phyloP scores from a whole-genome alignment of 2,888 invertebrate species.

The Pollenia amentaria region DNA sequence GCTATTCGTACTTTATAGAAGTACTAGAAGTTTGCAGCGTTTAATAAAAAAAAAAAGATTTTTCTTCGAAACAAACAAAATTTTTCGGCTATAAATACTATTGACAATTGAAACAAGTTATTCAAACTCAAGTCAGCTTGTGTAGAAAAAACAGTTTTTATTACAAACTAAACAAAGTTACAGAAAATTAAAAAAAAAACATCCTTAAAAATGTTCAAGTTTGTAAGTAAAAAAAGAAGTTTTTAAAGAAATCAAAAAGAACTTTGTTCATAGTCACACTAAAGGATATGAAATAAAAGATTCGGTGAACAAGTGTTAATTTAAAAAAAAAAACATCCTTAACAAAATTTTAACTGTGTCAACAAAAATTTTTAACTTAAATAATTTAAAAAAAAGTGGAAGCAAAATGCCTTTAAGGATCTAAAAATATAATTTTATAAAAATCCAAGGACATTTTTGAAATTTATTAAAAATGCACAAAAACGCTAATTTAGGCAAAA shows the following conservation, averaged over 20 bases:
- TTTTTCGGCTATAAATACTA: conserved; percentile 74
- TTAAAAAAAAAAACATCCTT: not conserved
- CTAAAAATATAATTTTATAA: no score
- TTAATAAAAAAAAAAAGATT: conserved; percentile 61
- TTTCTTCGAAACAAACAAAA: conserved; percentile 59
- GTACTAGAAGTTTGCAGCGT: conserved; percentile 50
- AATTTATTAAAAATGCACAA: no score
- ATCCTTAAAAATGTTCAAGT: conserved; percentile 80
- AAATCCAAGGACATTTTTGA: no score
- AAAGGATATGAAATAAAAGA: not conserved
- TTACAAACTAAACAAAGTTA: conserved; percentile 39
- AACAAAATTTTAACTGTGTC: not conserved
- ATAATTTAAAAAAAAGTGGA: no score
- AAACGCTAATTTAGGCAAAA: no score
- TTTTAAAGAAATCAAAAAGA: not conserved
- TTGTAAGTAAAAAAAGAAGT: conserved; percentile 78
- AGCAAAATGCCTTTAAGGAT: no score
- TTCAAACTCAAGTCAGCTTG: conserved; percentile 71
- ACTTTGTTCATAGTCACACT: not conserved
- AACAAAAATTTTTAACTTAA: no score
- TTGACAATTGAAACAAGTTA: conserved; percentile 73
- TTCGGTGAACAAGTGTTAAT: no score
- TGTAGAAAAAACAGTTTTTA: conserved; percentile 63
- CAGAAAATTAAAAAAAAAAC: conserved; percentile 79
- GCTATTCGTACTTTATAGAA: conserved; percentile 39